phyloP scores from a whole-genome alignment of 2,113 vertebrate genomes.

The Carassius gibelio region DNA sequence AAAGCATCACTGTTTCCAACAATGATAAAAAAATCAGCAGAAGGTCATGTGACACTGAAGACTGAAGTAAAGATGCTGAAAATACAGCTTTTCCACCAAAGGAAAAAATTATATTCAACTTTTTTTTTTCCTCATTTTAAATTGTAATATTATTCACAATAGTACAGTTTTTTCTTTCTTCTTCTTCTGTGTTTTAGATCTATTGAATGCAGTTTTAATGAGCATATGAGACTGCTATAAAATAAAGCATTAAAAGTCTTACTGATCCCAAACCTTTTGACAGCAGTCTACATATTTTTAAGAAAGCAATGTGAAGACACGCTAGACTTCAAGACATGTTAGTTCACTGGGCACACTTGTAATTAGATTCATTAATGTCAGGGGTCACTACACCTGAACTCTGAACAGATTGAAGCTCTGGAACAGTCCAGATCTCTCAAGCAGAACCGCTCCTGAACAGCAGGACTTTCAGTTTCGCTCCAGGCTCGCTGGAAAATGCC shows the following conservation, averaged over 20 bases:
- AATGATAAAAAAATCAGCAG: no score
- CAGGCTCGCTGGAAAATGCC: background rate
- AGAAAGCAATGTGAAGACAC: background rate
- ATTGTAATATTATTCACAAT: no score
- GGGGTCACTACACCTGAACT: conserved; percentile 1
- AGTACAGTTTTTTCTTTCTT: no score
- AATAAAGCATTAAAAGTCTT: background rate
- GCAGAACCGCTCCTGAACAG: conserved; percentile 3
- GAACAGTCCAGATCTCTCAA: background rate
- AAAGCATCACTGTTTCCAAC: no score
- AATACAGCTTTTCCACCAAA: background rate
- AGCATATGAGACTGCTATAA: no score
- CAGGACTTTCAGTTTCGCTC: background rate
- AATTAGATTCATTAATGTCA: conserved; percentile 4
- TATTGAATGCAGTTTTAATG: no score
- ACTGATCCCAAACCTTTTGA: background rate
- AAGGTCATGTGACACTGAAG: no score
- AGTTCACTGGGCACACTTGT: background rate
- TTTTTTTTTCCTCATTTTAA: no score
- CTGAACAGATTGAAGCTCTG: background rate
- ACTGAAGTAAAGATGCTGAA: background rate
- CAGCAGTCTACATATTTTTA: background rate
- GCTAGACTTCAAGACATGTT: background rate
- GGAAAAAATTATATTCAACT: no score
- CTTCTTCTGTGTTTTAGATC: no score